These are phyloP conservation scores for Ips typographus DNA, from an alignment of 1,140 invertebrate genomes.

Conservation along the genomic window DNA sequence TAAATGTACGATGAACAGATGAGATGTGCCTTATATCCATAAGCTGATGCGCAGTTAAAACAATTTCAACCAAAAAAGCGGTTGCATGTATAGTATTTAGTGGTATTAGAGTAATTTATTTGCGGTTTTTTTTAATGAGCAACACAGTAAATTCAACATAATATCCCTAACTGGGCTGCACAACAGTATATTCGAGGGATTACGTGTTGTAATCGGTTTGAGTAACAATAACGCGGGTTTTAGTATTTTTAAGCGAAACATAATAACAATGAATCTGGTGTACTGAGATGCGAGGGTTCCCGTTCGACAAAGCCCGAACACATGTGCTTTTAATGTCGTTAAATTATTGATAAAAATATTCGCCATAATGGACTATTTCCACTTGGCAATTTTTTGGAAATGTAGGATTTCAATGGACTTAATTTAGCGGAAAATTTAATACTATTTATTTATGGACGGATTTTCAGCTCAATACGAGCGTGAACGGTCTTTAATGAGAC, in stretches of 20 bases:
- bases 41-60: too few species aligned
- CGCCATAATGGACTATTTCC: background rate
- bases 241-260: conserved; percentile 14
- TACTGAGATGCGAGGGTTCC: background rate
- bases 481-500: background rate
- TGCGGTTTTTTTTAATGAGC: conserved; percentile 2
- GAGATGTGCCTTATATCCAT: too few species aligned
- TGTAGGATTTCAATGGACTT: background rate
- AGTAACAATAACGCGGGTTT: conserved; percentile 13
- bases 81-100: background rate
- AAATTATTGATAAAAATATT: background rate
- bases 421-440: conserved; percentile 11
- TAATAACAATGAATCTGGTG: conserved; percentile 6
- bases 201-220: conserved; percentile 5
- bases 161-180: background rate
- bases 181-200: conserved; percentile 13
- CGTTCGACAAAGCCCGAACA: background rate
- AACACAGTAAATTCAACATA: conserved; percentile 2
- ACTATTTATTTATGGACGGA: background rate
- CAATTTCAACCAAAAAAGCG: too few species aligned
- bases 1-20: too few species aligned
- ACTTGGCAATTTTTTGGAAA: conserved; percentile 4
- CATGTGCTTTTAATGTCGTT: conserved; percentile 8
- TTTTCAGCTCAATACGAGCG: background rate
- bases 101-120: background rate